phyloP scores from a whole-genome alignment of 2,113 vertebrate genomes.

The Micromys minutus region DNA sequence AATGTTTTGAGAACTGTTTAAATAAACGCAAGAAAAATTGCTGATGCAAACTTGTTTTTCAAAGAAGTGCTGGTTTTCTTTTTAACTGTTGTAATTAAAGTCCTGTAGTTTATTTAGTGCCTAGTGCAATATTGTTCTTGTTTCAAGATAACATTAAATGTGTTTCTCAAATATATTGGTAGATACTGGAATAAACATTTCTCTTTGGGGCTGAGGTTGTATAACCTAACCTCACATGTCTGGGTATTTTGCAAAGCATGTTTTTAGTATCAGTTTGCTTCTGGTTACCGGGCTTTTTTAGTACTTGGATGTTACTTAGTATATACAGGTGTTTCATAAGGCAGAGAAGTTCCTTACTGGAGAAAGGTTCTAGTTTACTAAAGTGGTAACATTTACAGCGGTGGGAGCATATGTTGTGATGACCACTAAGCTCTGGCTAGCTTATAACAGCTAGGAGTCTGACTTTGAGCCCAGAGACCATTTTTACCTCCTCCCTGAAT shows the following conservation, averaged over 20 bases:
- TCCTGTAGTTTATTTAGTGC: neutral
- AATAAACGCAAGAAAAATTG: conserved; percentile 77
- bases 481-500: neutral
- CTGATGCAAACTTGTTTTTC: conserved; percentile 69
- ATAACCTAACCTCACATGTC: neutral
- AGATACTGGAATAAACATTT: neutral
- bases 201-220: neutral
- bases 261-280: neutral
- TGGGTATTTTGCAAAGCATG: neutral
- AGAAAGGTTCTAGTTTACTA: neutral
- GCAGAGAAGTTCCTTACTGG: neutral
- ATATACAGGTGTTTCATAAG: neutral
- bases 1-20: conserved; percentile 81
- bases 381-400: neutral
- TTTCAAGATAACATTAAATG: neutral
- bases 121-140: neutral
- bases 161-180: neutral
- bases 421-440: neutral
- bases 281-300: neutral
- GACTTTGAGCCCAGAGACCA: neutral
- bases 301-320: neutral
- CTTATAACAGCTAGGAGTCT: neutral
- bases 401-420: neutral
- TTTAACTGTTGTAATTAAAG: neutral
- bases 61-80: conserved; percentile 36